Evolutionary conservation across 2,113 vertebrate genomes (phyloP).

Genomic region (Forbesichthys papilliferus): DNA sequence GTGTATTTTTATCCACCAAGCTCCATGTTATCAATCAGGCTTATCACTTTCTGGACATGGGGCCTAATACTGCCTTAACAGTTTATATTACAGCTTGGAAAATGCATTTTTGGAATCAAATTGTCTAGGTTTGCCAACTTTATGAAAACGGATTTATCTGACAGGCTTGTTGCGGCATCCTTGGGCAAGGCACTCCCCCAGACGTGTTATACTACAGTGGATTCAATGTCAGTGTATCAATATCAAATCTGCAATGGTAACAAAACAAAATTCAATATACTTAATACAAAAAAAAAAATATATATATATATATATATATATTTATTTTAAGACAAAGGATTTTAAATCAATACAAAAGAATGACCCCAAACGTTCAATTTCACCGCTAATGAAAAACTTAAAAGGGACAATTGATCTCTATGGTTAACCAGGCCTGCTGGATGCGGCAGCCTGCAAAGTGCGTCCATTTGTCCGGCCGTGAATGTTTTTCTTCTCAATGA

Average conservation of each 20-base stretch:
- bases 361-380: too few species aligned
- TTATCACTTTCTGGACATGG: constrained; percentile 7
- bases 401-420: constrained; percentile 17
- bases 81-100: constrained; percentile 22
- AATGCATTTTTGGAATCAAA: constrained; percentile 7
- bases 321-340: too few species aligned
- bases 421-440: constrained; percentile 3
- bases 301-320: too few species aligned
- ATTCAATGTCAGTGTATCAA: too few species aligned
- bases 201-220: too few species aligned
- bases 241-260: too few species aligned
- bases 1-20: constrained; percentile 29
- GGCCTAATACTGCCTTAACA: not conserved
- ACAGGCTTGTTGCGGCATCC: too few species aligned
- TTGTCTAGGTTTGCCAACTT: not conserved
- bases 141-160: not conserved
- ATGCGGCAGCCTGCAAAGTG: not conserved
- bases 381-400: not conserved
- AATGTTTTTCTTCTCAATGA: constrained; percentile 49
- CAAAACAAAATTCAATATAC: too few species aligned
- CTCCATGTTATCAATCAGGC: constrained; percentile 13
- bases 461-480: constrained; percentile 43
- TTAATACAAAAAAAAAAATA: too few species aligned
- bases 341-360: too few species aligned
- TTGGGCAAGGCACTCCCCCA: too few species aligned